Base-by-base conservation (phyloP, 2,888 invertebrate genomes). In the Pandemis corylana region DNA sequence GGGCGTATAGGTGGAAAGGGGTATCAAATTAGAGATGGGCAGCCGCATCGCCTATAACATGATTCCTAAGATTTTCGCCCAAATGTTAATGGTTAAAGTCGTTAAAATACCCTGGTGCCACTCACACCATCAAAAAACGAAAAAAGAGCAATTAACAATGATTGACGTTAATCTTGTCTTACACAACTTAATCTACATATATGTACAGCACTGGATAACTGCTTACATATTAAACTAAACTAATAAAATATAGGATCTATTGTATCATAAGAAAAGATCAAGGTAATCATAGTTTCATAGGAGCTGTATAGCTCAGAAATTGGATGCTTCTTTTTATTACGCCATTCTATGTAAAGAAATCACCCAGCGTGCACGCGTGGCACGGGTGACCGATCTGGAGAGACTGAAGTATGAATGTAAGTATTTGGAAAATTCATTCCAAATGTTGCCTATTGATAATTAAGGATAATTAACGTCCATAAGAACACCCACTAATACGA, bases 151-250 rank as follows among this genome's bases (percentile, higher is more conserved):
- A 77, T 15, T 56, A 51, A 85, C 92, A 90, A 93, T 93, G 93
- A 93, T 93, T 92, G 87, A 84, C 92, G 86, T 93, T 92, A 91
- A 93, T 92, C 93, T 92, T 82, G 87, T 92, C 92, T 93, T 93
- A 84, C 61, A 63, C 68, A 72, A 76, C 66, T 76, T 78, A 78
- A 75, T 46, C 65, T 75, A 73, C 66, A 46, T 59, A 36, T 82
- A 81, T 81, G 76, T 82, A 82, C 82, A 82, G 78, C 75, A 73
- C 64, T 68, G 59, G 42, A 75, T 77, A 77, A 75, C 76, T 77
- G 76, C 79, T 79, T 79, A 78, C 0, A 20, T 68, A 65, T 72
- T 80, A 80, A 71, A 62, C 36, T 72, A 72, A 9, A 49, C 49
- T 6, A 36, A 65, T 46, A 36, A 28, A 36, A 28, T 46, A 12